These are phyloP conservation scores for Xiphophorus maculatus DNA, from an alignment of 2,113 vertebrate species.

Conservation along the genomic window DNA sequence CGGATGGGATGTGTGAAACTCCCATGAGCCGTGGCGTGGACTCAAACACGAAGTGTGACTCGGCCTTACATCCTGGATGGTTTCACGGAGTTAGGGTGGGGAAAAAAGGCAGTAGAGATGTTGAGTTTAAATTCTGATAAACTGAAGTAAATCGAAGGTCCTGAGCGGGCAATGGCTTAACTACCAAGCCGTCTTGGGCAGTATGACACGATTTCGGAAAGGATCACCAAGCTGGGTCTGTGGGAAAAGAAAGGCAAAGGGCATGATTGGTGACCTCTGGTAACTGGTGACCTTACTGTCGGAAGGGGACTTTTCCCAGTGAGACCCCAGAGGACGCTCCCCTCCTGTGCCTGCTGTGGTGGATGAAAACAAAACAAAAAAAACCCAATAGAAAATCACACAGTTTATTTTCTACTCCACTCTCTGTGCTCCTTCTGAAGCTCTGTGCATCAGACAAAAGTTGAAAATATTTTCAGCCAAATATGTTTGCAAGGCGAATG, in stretches of 20 bases:
- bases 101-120: background rate
- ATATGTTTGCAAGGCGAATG: background rate
- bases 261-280: constrained; percentile 58
- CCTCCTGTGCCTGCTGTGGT: constrained; percentile 46
- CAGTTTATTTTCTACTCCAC: constrained; percentile 2
- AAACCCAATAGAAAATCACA: constrained; percentile 28
- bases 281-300: constrained; percentile 44
- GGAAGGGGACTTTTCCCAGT: constrained; percentile 59
- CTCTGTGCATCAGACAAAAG: constrained; percentile 6
- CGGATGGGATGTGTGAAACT: constrained; percentile 52
- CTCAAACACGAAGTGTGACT: constrained; percentile 33
- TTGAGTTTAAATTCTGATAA: background rate
- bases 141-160: background rate
- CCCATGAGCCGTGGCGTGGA: constrained; percentile 15
- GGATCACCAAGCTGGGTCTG: constrained; percentile 42
- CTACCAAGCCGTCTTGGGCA: constrained; percentile 19
- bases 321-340: constrained; percentile 50
- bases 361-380: constrained; percentile 37
- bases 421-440: constrained; percentile 9
- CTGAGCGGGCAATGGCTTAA: constrained; percentile 19
- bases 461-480: background rate
- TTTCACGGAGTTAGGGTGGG: background rate
- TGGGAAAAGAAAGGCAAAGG: no score
- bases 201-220: constrained; percentile 69
- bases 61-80: constrained; percentile 45